Conservation (phyloP, 2,113 vertebrate genomes). For the Gymnobelideus leadbeateri region DNA sequence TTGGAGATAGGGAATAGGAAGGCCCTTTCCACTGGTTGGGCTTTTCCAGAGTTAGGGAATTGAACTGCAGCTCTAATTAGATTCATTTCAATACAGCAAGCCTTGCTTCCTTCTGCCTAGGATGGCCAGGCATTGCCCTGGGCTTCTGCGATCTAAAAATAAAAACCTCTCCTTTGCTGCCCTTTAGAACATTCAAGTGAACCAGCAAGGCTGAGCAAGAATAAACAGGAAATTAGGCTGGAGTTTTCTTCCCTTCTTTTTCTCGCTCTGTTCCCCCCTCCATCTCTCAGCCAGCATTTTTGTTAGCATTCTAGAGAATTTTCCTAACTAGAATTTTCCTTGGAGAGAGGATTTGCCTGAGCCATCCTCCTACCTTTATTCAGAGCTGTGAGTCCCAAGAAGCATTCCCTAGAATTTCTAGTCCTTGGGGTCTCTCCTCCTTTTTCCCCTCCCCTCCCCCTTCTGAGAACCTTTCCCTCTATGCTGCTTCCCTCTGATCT, state of each 20-base stretch:
- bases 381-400: background rate
- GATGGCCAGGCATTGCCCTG: background rate
- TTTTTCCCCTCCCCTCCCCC: background rate
- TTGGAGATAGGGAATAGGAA: background rate
- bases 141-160: background rate
- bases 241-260: background rate
- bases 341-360: background rate
- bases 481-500: background rate
- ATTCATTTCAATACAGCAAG: background rate
- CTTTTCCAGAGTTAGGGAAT: background rate
- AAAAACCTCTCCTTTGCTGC: background rate
- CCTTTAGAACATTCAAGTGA: background rate
- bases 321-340: background rate
- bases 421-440: background rate
- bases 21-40: background rate
- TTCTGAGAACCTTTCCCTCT: background rate
- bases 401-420: background rate
- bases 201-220: background rate
- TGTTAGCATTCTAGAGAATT: background rate
- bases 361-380: background rate
- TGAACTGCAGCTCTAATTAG: background rate
- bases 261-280: background rate
- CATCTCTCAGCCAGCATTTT: background rate
- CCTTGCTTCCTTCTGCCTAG: background rate
- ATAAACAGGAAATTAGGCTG: background rate